phyloP scores from a whole-genome alignment of 2,797 vertebrate genomes.

The Galaxias olidus region DNA sequence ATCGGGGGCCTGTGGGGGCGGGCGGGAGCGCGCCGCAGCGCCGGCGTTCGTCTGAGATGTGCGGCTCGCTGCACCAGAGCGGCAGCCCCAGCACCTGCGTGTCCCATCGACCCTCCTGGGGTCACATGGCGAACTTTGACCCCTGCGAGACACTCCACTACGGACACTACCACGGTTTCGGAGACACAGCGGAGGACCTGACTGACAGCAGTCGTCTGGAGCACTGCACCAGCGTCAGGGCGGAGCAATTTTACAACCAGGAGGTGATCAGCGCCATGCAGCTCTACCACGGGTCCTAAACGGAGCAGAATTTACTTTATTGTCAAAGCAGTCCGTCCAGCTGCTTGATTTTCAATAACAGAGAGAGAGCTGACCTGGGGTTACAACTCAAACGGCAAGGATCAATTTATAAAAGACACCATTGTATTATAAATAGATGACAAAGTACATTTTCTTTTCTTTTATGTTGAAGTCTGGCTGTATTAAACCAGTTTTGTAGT shows the following conservation, averaged over 20 bases:
- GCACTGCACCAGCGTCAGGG: conserved; percentile 71
- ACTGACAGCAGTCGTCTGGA: conserved; percentile 76
- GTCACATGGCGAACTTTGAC: conserved; percentile 51
- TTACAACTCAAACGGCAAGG: too few relatives aligned
- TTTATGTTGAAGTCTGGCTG: too few relatives aligned
- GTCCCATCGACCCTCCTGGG: conserved; percentile 76
- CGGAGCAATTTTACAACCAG: conserved; percentile 73
- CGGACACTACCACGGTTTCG: conserved; percentile 93
- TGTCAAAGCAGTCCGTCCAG: not conserved
- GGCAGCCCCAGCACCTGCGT: conserved; percentile 84
- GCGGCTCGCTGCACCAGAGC: conserved; percentile 86
- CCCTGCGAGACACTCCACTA: conserved; percentile 82
- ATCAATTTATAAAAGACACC: too few relatives aligned
- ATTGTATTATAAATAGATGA: too few relatives aligned
- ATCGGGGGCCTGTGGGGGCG: conserved; percentile 35
- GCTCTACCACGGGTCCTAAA: conserved; percentile 82
- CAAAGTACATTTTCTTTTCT: too few relatives aligned
- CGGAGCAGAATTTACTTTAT: not conserved
- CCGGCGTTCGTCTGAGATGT: conserved; percentile 72
- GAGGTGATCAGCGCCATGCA: conserved; percentile 76
- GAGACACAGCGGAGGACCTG: conserved; percentile 94
- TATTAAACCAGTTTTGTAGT: too few relatives aligned
- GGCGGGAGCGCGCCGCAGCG: conserved; percentile 34
- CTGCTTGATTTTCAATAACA: not conserved
- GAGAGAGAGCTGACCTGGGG: not conserved